Conservation (phyloP, 2,113 vertebrate species). For the Otolemur garnettii region DNA sequence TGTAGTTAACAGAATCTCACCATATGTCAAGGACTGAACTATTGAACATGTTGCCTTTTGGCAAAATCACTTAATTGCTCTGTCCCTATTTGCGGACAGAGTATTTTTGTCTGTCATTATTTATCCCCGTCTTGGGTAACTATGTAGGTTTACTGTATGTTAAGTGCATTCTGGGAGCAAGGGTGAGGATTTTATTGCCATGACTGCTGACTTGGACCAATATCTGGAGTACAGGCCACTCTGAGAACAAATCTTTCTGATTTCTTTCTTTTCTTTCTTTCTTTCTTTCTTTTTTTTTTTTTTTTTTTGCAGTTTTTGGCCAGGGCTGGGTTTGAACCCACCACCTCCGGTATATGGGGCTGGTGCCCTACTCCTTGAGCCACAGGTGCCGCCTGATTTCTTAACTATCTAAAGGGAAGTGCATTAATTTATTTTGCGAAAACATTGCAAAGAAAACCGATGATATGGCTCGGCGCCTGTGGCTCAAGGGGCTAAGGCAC, state of each 20-base stretch:
- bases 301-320: too few species aligned
- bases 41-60: neutral
- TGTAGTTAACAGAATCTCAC: neutral
- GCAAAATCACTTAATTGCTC: neutral
- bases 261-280: neutral
- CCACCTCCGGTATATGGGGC: too few species aligned
- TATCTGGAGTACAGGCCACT: neutral
- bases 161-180: neutral
- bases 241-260: neutral
- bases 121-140: neutral
- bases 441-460: neutral
- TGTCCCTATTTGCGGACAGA: neutral
- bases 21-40: neutral
- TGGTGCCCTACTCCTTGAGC: too few species aligned
- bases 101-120: slow-evolving; percentile 28
- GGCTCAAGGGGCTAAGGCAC: too few species aligned
- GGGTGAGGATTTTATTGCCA: neutral
- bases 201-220: neutral
- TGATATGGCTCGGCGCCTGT: too few species aligned
- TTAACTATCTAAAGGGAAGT: slow-evolving; percentile 14
- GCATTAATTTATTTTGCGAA: neutral
- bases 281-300: too few species aligned
- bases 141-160: neutral
- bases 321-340: too few species aligned
- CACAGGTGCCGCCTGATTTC: neutral